Conservation (phyloP, 2,797 vertebrate genomes). For the Chrysocyon brachyurus region DNA sequence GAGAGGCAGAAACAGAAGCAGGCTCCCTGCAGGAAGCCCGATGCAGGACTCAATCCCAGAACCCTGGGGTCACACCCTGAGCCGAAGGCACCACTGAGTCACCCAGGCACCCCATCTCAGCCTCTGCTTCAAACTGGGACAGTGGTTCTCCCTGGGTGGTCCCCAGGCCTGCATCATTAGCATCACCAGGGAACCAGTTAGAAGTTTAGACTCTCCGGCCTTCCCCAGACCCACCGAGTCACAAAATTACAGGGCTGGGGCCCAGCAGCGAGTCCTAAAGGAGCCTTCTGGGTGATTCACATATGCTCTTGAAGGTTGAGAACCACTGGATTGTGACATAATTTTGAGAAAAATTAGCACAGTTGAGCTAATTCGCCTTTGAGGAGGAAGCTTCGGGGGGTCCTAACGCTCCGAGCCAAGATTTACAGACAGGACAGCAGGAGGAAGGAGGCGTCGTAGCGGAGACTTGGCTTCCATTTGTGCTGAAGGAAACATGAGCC, state of each 20-base stretch:
- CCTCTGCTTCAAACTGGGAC: background rate
- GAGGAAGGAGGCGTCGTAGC: background rate
- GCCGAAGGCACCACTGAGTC: too few species aligned
- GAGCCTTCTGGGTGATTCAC: background rate
- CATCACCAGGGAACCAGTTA: background rate
- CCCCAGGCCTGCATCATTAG: background rate
- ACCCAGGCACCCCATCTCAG: too few species aligned
- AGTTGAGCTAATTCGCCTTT: background rate
- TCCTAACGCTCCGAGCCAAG: background rate
- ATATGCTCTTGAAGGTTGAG: background rate
- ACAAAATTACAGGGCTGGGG: background rate
- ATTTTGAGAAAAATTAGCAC: constrained; percentile 26
- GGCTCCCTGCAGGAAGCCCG: too few species aligned
- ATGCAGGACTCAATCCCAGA: too few species aligned
- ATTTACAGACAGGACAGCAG: background rate
- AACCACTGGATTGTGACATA: background rate
- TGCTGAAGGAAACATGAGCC: background rate
- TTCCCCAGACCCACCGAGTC: background rate
- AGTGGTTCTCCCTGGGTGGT: background rate
- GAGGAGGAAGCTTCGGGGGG: background rate
- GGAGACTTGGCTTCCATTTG: accelerated
- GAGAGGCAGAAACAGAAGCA: too few species aligned
- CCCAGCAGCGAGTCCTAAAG: background rate
- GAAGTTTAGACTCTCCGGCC: background rate
- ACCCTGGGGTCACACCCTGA: too few species aligned